Evolutionary conservation across 2,113 vertebrate species (phyloP).

Genomic region (Labrus mixtus): DNA sequence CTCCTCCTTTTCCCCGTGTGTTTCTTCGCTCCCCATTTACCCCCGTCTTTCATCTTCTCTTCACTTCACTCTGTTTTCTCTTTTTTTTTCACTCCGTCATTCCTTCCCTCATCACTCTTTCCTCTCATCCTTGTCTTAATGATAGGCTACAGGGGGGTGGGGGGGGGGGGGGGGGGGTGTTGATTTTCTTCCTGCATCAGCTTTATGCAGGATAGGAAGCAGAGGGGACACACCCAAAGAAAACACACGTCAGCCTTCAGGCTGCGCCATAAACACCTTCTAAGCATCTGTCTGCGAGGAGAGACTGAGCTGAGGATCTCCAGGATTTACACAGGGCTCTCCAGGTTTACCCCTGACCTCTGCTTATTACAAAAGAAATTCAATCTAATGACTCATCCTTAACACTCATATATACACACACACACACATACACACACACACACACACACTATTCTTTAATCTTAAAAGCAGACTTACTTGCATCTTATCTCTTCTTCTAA

Average conservation of each 20-base stretch:
- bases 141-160: conserved; percentile 9
- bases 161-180: too few species aligned
- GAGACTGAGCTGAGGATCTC: conserved; percentile 8
- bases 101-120: conserved; percentile 30
- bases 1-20: conserved; percentile 11
- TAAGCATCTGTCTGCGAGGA: conserved; percentile 9
- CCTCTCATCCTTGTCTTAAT: conserved; percentile 36
- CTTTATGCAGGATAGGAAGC: conserved; percentile 8
- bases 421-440: not conserved
- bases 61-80: not conserved
- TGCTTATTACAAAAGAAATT: conserved; percentile 24
- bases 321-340: conserved; percentile 6
- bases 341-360: conserved; percentile 4
- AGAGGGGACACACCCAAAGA: conserved; percentile 28
- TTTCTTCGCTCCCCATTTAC: conserved; percentile 42
- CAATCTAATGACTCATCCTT: conserved; percentile 10
- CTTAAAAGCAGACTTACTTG: not conserved
- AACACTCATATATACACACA: too few species aligned
- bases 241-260: not conserved
- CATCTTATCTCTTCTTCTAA: not conserved
- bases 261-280: not conserved
- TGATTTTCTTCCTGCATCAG: conserved; percentile 15
- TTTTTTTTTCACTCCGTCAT: conserved; percentile 23
- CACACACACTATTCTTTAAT: not conserved
- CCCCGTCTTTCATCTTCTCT: conserved; percentile 48